Conservation (phyloP, 2,797 vertebrate species). For the Eulemur albifrons region DNA sequence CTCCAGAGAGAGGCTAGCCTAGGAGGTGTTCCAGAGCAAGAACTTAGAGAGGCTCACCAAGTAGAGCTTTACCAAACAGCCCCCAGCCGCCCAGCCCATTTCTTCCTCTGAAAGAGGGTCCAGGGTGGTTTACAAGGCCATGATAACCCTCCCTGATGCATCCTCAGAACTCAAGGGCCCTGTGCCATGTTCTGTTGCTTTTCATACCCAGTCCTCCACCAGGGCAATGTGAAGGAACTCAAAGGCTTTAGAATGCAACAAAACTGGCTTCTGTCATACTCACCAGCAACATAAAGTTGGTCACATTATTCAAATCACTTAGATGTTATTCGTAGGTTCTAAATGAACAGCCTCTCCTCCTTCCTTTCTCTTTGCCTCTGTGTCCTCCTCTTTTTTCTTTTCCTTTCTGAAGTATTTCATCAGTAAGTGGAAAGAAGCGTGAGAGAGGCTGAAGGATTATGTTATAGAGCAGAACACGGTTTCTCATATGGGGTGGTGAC, state of each 20-base stretch:
- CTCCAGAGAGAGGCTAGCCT: not conserved
- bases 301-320: not conserved
- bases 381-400: not conserved
- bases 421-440: not conserved
- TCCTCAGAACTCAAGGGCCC: not conserved
- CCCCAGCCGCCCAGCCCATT: not conserved
- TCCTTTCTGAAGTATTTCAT: not conserved
- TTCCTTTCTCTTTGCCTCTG: not conserved
- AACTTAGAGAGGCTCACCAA: not conserved
- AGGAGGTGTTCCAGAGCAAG: not conserved
- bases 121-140: accelerated
- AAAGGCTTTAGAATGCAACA: not conserved
- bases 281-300: not conserved
- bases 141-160: not conserved
- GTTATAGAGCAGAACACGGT: not conserved
- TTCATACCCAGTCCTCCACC: not conserved
- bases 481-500: not conserved
- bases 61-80: not conserved
- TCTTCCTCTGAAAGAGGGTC: not conserved
- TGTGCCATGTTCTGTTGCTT: not conserved
- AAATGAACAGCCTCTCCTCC: not conserved
- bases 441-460: not conserved
- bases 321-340: not conserved
- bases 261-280: not conserved
- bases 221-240: not conserved